Conservation (phyloP, 2,113 vertebrate genomes). For the Microtus montanus region DNA sequence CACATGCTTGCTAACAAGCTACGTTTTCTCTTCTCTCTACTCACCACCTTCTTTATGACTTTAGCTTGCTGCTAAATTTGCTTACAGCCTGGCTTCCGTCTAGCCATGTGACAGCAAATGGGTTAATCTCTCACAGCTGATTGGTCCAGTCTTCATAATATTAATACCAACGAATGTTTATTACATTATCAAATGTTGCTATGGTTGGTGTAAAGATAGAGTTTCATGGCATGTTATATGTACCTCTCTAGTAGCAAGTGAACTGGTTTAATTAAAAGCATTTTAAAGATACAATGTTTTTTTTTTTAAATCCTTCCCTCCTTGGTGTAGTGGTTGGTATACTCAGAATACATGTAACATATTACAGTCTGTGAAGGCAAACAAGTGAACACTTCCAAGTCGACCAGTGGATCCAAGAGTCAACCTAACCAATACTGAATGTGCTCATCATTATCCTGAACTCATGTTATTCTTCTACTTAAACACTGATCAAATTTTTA, state of each 20-base stretch:
- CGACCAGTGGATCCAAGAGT: not conserved
- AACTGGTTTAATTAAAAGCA: conserved; percentile 44
- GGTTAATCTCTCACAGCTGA: conserved; percentile 18
- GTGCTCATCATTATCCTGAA: conserved; percentile 32
- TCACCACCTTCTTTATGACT: conserved; percentile 52
- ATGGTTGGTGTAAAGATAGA: conserved; percentile 11
- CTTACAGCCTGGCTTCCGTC: conserved; percentile 35
- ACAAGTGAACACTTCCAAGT: not conserved
- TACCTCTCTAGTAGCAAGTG: conserved; percentile 26
- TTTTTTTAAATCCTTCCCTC: conserved; percentile 18
- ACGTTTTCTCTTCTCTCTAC: conserved; percentile 36
- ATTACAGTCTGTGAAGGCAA: conserved; percentile 38
- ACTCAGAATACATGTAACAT: conserved; percentile 35
- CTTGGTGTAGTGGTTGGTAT: conserved; percentile 33
- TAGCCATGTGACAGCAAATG: not conserved
- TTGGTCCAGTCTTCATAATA: conserved; percentile 6
- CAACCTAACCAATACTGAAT: conserved; percentile 23
- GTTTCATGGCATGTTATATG: conserved; percentile 20
- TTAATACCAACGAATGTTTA: conserved; percentile 34
- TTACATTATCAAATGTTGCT: conserved; percentile 26
- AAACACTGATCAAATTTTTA: conserved; percentile 44
- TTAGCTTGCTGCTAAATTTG: conserved; percentile 45
- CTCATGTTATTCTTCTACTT: conserved; percentile 49
- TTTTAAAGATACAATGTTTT: conserved; percentile 31
- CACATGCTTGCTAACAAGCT: conserved; percentile 40